Base-by-base conservation (phyloP, 2,797 vertebrate genomes). In the Sternarchorhynchus goeldii region DNA sequence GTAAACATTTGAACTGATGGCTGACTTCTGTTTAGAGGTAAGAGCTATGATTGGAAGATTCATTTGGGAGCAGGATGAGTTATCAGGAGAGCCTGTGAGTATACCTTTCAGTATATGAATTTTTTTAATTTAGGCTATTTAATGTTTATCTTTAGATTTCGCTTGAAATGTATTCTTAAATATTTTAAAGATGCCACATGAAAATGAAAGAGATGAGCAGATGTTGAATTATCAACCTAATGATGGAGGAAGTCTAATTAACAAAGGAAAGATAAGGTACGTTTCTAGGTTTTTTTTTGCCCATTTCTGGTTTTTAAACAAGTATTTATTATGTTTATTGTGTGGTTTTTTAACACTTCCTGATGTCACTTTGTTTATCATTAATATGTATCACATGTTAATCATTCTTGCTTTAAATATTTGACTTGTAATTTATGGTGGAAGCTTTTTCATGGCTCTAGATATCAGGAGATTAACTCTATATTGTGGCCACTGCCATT, bases 61-160 rank as follows among this genome's bases (percentile, higher is more conserved):
- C 78, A 95, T 97, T 78, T 99, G 97, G 97, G 97, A 99, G 87
- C 83, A 83, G 83, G 88, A 89, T 0, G 88, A 90, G 25, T 32
- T 87, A 64, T 80, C 31, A 39, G 56, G 86, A 69, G 84, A 92
- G 91, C 93, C 94, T 76, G 58, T 45, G 32, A 34, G 20, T 72
- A 45, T 57, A 10, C 10, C 39, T 25, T 6, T 6, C 0, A 72
- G 21, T 45, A 17, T 0, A 29, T 53, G 25, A 32, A 59, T 57
- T 72, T 25, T 36, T 3, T 7, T 18, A 16, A 12, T 3, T 14
- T 50, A 50, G 45, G 12, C 45, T 50, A 50, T 14, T 12, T 50
- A 12, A 7, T 17, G 31, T 50, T 32, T 21, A 32, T 56, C 65
- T 36, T 39, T 70, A 63, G 14, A 14, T 39, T 79, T 66, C 18